Evolutionary conservation across 2,113 vertebrate genomes (phyloP), one percentile per base, ranked within the genome.

Genomic region (Triplophysa dalaica): DNA sequence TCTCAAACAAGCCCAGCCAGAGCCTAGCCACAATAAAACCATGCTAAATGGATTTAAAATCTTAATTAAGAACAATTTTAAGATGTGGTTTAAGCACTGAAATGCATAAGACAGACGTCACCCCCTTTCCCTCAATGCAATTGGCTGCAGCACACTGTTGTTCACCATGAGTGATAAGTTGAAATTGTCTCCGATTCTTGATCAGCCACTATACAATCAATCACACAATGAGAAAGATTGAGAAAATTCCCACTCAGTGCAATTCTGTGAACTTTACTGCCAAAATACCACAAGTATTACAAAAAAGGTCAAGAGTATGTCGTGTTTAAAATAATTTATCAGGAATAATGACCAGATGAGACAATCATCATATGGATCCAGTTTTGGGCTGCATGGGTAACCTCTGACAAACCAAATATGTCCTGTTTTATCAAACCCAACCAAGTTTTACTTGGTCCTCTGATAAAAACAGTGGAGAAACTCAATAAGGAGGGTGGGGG

Each of bases 311-410:
- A 85, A 63, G 43, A 52, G 80, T 81, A 78, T 76, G 68, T 24
- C 33, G 61, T 66, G 74, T 70, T 83, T 83, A 4, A 83, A 73
- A 85, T 82, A 65, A 81, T 79, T 78, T 29, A 84, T 54, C 22
- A 38, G 62, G 79, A 81, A 66, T 67, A 52, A 68, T 45, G 41
- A 70, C 74, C 81, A 82, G 61, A 85, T 62, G 67, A 70, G 80
- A 78, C 65, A 21, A 70, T 84, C 29, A 64, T 85, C 75, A 83
- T 80, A 80, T 77, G 78, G 82, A 83, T 82, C 62, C 14, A 63
- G 64, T 75, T 86, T 68, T 43, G 54, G 22, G 72, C 62, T 61
- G 22, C 56, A 81, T 13, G 19, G 22, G 66, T 84, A 85, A 87
- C 83, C 80, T 84, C 70, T 79, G 69, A 72, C 78, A 74, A 65